Evolutionary conservation across 1,140 invertebrate species (phyloP), one percentile per base, ranked within the genome.

Genomic region (Matsumurasca onukii): DNA sequence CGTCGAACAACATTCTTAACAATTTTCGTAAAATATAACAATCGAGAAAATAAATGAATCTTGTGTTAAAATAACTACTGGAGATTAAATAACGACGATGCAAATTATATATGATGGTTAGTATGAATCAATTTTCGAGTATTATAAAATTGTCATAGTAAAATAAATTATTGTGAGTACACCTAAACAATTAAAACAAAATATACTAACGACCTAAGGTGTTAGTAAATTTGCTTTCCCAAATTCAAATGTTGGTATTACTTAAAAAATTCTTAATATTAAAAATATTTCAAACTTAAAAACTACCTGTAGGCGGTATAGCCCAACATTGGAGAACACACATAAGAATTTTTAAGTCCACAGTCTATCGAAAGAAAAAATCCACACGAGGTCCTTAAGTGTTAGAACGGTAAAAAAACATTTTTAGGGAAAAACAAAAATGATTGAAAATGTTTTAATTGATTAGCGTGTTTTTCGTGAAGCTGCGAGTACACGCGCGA

Each of bases 291-390:
- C 13, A 9, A 59, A 59, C 55, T 59, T 12, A 27, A 59, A 59
- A 59, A 65, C 62, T 65, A 65, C 62, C 62, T 65, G 62, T 65
- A 65, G 62, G 62, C 62, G 39, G 62, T 65, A 65, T 65, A 65
- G 24, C 62, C 62, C 62, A 65, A 45, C 62, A 65, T 65, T 65
- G 62, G 62, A 45, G 62, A 65, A n/a, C 31, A 65, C 62, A 65
- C 62, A 65, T 65, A 65, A 25, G 39, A 17, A 22, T 45, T 63
- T 48, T 45, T 45, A 65, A 25, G 62, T 65, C 39, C 62, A 65
- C 62, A 22, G 31, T 12, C 62, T 65, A 24, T 39, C 34, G 27
- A 65, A 45, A 65, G n/a, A 65, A 24, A 15, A 22, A 59, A 27
- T 24, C 13, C 55, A 59, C 55, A 59, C 55, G 55, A 59, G 9